These are phyloP conservation scores for Megaleporinus macrocephalus DNA, from an alignment of 2,113 vertebrate genomes.

Conservation along the genomic window DNA sequence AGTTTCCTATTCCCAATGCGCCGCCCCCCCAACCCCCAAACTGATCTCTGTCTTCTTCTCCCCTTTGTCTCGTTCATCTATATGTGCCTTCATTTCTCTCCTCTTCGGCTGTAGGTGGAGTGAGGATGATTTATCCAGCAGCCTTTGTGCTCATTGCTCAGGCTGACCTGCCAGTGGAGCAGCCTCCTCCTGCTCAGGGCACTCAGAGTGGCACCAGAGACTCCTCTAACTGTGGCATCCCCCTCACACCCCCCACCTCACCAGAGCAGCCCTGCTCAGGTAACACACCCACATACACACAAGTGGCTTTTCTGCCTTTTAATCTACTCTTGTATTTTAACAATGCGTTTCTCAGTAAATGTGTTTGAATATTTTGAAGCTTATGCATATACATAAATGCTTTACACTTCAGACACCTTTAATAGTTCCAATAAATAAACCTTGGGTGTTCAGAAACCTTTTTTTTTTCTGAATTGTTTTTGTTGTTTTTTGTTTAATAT, in stretches of 20 bases:
- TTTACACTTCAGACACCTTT: too few relatives aligned
- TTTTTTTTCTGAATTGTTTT: too few relatives aligned
- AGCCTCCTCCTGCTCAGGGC: slow-evolving; percentile 76
- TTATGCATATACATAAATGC: too few relatives aligned
- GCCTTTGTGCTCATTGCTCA: slow-evolving; percentile 96
- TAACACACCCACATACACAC: slow-evolving; percentile 55
- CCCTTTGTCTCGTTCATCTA: not conserved
- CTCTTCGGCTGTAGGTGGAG: slow-evolving; percentile 81
- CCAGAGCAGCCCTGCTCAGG: slow-evolving; percentile 90
- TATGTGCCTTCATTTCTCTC: not conserved
- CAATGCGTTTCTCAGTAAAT: too few relatives aligned
- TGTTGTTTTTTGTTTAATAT: too few relatives aligned
- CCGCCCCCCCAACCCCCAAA: too few relatives aligned
- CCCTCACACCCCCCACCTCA: slow-evolving; percentile 94
- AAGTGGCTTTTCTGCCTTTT: not conserved
- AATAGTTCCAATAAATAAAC: too few relatives aligned
- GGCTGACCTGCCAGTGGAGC: slow-evolving; percentile 88
- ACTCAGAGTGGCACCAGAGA: slow-evolving; percentile 85
- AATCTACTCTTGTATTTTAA: too few relatives aligned
- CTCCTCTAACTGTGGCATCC: slow-evolving; percentile 89
- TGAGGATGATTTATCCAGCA: slow-evolving; percentile 96
- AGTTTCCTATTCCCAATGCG: too few relatives aligned
- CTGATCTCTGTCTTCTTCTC: too few relatives aligned
- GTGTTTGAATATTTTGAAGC: too few relatives aligned
- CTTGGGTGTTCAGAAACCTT: too few relatives aligned